Conservation (phyloP, 1,140 invertebrate genomes). For the Meteorus sp. region DNA sequence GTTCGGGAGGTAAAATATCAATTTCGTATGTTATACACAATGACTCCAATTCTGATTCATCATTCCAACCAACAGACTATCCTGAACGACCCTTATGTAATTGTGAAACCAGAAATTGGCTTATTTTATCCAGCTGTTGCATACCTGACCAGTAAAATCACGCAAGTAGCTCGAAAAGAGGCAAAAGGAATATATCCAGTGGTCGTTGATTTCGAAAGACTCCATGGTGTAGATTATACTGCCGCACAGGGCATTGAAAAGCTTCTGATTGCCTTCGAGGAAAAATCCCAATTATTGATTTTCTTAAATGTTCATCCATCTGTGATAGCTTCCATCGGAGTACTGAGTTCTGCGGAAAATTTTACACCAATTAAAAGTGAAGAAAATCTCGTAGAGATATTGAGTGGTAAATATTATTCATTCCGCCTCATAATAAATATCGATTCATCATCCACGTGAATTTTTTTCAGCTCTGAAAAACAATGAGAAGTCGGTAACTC, state of each 20-base stretch:
- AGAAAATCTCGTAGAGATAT: constrained; percentile 33
- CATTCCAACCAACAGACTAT: constrained; percentile 36
- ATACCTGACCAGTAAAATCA: constrained; percentile 59
- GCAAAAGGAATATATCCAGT: constrained; percentile 55
- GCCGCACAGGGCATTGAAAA: constrained; percentile 59
- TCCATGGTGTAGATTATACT: constrained; percentile 68
- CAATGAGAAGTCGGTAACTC: constrained; percentile 17
- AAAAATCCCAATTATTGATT: constrained; percentile 43
- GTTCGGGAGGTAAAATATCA: constrained; percentile 48
- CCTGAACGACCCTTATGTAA: constrained; percentile 55
- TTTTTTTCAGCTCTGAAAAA: constrained; percentile 23
- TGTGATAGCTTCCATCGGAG: constrained; percentile 33
- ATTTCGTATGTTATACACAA: too few species aligned
- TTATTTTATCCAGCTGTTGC: constrained; percentile 69
- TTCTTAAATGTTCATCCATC: constrained; percentile 45
- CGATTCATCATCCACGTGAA: too few species aligned
- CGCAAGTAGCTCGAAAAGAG: constrained; percentile 50
- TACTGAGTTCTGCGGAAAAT: constrained; percentile 33
- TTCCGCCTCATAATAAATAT: too few species aligned
- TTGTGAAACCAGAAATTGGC: constrained; percentile 64
- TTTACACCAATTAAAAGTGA: constrained; percentile 40
- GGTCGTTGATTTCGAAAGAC: constrained; percentile 63
- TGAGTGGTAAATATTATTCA: constrained; percentile 28
- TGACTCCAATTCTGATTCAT: too few species aligned
- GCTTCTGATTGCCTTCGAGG: constrained; percentile 43